Evolutionary conservation across 1,140 invertebrate species (phyloP), one percentile per base, ranked within the genome.

Genomic region (Apis laboriosa): DNA sequence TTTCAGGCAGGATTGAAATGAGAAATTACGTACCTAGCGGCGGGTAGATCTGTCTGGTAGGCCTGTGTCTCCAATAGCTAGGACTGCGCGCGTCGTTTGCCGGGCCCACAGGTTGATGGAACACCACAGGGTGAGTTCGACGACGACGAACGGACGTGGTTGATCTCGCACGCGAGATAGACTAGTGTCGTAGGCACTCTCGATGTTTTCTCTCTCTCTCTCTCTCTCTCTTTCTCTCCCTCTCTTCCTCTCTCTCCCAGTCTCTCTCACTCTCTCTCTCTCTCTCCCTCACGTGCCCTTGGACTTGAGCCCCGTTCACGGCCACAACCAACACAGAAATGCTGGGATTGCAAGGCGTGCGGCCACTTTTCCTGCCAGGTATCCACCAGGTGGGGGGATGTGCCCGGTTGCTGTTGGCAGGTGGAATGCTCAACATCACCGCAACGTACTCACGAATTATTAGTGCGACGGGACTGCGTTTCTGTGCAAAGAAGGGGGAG

Each of bases 301-400:
- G 92, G 92, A 93, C 92, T 93, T 92, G 92, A 92, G 90, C 90
- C 90, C 92, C 92, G 93, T 93, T 93, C 93, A 92, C 91, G 93
- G 92, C 91, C 92, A 92, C 92, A 92, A 93, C 91, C 92, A 92
- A 92, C 91, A 92, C 91, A 92, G 92, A 93, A 93, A 92, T 93
- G 92, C 92, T 92, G 90, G 89, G 91, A 92, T 92, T 91, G 90
- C 90, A 91, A 93, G 90, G 91, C 89, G 91, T 92, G 88, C 91
- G 88, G 90, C 91, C 90, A 94, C 92, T 93, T 94, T 94, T 94
- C 92, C 91, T 92, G 89, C 86, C 83, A 43, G 89, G 89, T 92
- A 90, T 34, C 71, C 84, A 86, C 85, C 87, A 90, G 89, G 90
- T 91, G 89, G 88, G 90, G 90, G 87, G 86, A 89, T 89, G 87